phyloP scores from a whole-genome alignment of 2,113 vertebrate genomes.

The Plecotus auritus region DNA sequence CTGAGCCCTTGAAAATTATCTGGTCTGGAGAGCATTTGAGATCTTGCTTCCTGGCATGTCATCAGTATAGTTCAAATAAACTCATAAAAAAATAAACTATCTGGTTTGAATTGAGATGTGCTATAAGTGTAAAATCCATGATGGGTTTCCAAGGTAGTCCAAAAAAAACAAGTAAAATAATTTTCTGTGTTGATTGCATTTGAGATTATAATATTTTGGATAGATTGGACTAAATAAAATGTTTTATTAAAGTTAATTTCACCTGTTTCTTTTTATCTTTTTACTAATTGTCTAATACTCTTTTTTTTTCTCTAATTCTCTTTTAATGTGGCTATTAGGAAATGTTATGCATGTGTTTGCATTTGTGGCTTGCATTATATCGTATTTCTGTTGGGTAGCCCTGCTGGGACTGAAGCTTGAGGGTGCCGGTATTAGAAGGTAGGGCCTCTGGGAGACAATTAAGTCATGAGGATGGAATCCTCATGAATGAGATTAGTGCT shows the following conservation, averaged over 20 bases:
- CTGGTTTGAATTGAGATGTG: background rate
- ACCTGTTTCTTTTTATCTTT: background rate
- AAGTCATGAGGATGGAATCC: background rate
- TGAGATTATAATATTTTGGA: background rate
- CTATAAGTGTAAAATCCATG: background rate
- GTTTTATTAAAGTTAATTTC: background rate
- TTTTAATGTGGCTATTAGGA: background rate
- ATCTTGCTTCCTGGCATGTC: background rate
- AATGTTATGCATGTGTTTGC: background rate
- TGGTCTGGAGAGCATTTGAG: background rate
- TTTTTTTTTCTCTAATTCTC: background rate
- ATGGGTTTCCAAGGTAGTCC: background rate
- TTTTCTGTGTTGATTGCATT: background rate
- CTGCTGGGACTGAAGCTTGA: background rate
- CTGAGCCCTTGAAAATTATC: background rate
- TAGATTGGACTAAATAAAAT: background rate
- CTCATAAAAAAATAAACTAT: background rate
- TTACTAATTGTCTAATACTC: background rate
- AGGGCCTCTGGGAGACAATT: background rate
- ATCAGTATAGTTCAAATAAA: background rate
- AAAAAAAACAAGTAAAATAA: background rate
- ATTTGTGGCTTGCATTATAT: background rate
- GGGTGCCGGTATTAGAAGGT: background rate
- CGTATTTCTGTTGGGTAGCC: background rate
- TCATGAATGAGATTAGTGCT: background rate